phyloP scores from a whole-genome alignment of 2,113 vertebrate species.

The Murina feae region DNA sequence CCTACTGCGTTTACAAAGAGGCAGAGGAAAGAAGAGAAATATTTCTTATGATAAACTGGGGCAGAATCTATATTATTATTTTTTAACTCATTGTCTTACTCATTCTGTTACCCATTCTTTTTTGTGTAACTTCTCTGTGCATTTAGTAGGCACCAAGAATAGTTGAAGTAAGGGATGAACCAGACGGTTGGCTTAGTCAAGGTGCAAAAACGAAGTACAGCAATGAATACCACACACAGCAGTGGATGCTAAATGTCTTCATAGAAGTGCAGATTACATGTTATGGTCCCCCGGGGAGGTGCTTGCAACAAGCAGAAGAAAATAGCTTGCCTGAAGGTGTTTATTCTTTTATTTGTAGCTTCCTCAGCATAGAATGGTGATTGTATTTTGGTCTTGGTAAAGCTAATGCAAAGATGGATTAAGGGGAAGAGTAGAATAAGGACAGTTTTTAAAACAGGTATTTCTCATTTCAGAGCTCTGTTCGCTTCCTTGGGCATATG shows the following conservation, averaged over 20 bases:
- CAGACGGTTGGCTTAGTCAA: background rate
- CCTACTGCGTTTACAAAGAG: background rate
- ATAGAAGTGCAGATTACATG: background rate
- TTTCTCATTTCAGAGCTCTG: conserved; percentile 14
- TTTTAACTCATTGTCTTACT: background rate
- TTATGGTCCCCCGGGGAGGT: background rate
- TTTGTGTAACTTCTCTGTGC: background rate
- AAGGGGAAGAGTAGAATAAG: background rate
- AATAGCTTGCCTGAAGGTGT: background rate
- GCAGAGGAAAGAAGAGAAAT: background rate
- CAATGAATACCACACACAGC: background rate
- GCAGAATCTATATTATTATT: background rate
- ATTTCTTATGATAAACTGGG: background rate
- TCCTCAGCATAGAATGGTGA: background rate
- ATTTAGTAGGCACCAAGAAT: background rate
- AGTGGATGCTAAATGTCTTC: background rate
- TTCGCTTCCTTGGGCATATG: background rate
- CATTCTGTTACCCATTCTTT: background rate
- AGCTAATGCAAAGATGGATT: background rate
- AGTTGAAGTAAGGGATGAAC: background rate
- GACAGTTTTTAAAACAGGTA: background rate
- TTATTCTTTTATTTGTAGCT: background rate
- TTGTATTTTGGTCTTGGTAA: background rate
- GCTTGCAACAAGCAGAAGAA: background rate
- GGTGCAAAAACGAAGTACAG: background rate